phyloP scores from a whole-genome alignment of 2,888 invertebrate species.

The Patella caerulea region DNA sequence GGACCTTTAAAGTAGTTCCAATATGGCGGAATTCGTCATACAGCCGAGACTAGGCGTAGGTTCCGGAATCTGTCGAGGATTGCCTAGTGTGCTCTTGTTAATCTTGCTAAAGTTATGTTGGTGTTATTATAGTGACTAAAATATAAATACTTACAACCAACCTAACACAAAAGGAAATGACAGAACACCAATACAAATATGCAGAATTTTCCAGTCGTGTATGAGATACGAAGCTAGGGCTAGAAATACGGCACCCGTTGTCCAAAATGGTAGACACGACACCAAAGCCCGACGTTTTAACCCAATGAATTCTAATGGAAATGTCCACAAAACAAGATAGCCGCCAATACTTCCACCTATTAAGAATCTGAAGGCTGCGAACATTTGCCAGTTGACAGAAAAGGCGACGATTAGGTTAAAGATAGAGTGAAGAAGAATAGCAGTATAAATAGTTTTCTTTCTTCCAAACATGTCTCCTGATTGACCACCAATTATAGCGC shows the following conservation, averaged over 20 bases:
- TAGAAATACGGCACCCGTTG: constrained; percentile 15
- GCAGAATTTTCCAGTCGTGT: constrained; percentile 27
- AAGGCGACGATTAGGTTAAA: constrained; percentile 45
- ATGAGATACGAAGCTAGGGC: constrained; percentile 18
- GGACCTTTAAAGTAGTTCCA: too few species aligned
- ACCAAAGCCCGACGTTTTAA: constrained; percentile 20
- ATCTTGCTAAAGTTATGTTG: too few species aligned
- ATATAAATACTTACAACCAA: constrained; percentile 20
- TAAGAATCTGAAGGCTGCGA: constrained; percentile 42
- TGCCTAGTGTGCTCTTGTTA: too few species aligned
- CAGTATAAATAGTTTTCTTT: constrained; percentile 43
- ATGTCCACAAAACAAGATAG: constrained; percentile 30
- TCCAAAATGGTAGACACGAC: constrained; percentile 19
- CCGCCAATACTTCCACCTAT: constrained; percentile 39
- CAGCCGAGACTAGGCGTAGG: too few species aligned
- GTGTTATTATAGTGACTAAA: too few species aligned
- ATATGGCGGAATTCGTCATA: too few species aligned
- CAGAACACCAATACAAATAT: constrained; percentile 16
- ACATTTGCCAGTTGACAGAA: constrained; percentile 52
- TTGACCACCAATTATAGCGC: constrained; percentile 45
- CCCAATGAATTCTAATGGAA: constrained; percentile 26
- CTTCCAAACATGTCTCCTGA: constrained; percentile 47
- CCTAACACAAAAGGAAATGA: constrained; percentile 16
- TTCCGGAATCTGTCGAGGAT: too few species aligned
- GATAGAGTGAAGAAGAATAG: constrained; percentile 30